Evolutionary conservation across 2,888 invertebrate genomes (phyloP).

Genomic region (Aporophyla lueneburgensis): DNA sequence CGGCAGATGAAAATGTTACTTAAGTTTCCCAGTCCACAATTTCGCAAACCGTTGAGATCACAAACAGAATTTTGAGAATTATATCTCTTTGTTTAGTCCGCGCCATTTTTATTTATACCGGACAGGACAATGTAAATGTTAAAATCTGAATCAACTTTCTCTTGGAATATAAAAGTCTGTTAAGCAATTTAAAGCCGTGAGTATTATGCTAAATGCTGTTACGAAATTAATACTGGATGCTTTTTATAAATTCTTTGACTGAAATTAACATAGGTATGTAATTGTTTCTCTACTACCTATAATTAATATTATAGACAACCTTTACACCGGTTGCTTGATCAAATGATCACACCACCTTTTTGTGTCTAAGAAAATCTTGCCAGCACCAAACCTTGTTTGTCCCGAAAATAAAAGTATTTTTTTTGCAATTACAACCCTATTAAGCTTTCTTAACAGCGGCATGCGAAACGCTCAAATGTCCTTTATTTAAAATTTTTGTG

Average conservation of each 20-base stretch:
- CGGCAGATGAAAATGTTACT: background rate
- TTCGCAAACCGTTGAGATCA: constrained; percentile 27
- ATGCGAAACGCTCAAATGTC: constrained; percentile 72
- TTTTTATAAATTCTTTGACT: background rate
- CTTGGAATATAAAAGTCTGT: constrained; percentile 53
- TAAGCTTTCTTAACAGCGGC: constrained; percentile 74
- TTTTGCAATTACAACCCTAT: constrained; percentile 59
- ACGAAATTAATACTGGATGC: constrained; percentile 19
- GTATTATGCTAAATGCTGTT: constrained; percentile 29
- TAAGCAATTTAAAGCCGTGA: constrained; percentile 19
- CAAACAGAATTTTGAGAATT: constrained; percentile 50
- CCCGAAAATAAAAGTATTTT: background rate
- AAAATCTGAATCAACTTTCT: constrained; percentile 60
- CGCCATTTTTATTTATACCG: constrained; percentile 39
- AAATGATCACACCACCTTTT: too few relatives aligned
- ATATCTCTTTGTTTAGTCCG: constrained; percentile 49
- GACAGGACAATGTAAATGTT: constrained; percentile 63
- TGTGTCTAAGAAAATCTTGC: background rate
- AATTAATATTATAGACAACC: background rate
- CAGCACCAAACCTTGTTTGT: background rate
- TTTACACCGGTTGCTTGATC: background rate
- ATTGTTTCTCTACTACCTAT: too few relatives aligned
- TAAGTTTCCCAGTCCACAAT: constrained; percentile 13
- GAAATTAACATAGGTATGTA: background rate
- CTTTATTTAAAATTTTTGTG: constrained; percentile 72